Conservation (phyloP, 2,888 invertebrate genomes). For the Hypolimnas misippus region DNA sequence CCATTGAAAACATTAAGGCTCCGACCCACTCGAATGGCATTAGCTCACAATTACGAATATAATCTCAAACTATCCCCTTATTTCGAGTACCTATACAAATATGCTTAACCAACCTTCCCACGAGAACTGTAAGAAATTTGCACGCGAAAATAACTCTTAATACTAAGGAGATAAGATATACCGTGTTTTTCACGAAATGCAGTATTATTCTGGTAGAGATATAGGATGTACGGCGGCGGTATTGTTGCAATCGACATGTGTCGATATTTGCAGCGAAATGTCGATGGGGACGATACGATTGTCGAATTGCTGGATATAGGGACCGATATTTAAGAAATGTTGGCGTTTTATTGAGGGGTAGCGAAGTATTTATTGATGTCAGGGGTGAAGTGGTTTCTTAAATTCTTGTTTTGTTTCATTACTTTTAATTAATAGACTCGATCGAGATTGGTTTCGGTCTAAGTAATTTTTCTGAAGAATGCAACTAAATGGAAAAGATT, state of each 20-base stretch:
- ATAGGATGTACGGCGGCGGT: slow-evolving; percentile 65
- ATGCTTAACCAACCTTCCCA: slow-evolving; percentile 44
- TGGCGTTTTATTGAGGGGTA: slow-evolving; percentile 31
- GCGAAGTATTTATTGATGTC: slow-evolving; percentile 35
- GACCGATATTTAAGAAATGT: slow-evolving; percentile 36
- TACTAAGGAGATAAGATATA: slow-evolving; percentile 38
- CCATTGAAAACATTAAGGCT: slow-evolving; percentile 45
- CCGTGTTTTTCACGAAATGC: slow-evolving; percentile 15
- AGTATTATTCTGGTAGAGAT: slow-evolving; percentile 47
- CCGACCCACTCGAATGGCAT: slow-evolving; percentile 64
- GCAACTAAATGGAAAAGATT: too few species aligned
- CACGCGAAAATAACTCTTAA: slow-evolving; percentile 43
- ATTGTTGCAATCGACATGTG: slow-evolving; percentile 76
- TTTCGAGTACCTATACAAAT: slow-evolving; percentile 70
- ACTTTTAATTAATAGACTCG: too few species aligned
- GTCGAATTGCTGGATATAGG: slow-evolving; percentile 41
- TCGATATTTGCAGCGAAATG: slow-evolving; percentile 50
- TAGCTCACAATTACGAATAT: slow-evolving; percentile 75
- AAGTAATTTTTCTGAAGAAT: not conserved
- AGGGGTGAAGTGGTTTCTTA: not conserved
- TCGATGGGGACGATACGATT: slow-evolving; percentile 49
- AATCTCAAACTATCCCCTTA: slow-evolving; percentile 74
- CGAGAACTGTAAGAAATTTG: slow-evolving; percentile 29
- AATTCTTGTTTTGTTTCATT: not conserved
- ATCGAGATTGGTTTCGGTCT: not conserved